These are phyloP conservation scores for Drosophila lutescens DNA, from an alignment of 2,888 invertebrate genomes.

Conservation along the genomic window DNA sequence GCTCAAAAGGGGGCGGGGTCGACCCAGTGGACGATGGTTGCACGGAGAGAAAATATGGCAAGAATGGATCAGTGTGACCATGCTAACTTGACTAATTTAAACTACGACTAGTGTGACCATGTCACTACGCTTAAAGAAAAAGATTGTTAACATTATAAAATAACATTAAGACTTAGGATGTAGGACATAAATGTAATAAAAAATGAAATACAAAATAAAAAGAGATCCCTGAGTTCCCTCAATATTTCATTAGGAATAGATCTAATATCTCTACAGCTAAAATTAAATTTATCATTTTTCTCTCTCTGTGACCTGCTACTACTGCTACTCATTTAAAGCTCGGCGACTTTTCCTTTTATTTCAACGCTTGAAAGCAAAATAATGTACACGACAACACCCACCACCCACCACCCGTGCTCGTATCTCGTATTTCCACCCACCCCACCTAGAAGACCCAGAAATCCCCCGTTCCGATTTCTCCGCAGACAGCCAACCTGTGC, in stretches of 20 bases:
- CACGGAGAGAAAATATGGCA: neutral
- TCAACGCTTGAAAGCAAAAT: constrained; percentile 72
- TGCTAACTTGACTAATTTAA: neutral
- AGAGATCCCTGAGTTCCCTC: too few species aligned
- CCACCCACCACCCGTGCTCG: constrained; percentile 1
- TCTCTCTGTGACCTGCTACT: constrained; percentile 28
- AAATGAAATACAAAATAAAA: neutral
- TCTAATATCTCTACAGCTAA: neutral
- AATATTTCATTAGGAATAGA: neutral
- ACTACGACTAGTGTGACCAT: neutral
- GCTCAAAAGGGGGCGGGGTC: neutral
- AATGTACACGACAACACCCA: constrained; percentile 69
- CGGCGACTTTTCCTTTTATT: constrained; percentile 70
- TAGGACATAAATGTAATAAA: neutral
- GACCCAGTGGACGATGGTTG: constrained; percentile 14
- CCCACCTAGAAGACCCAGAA: neutral
- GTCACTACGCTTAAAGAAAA: neutral
- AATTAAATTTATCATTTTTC: neutral
- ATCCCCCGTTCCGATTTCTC: constrained; percentile 1
- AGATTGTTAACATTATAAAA: too few species aligned
- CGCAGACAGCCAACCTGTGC: constrained; percentile 62
- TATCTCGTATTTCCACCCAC: constrained; percentile 4
- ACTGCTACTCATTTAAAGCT: constrained; percentile 70
- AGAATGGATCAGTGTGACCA: neutral
- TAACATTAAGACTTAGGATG: too few species aligned